Evolutionary conservation across 1,140 invertebrate species (phyloP), one percentile per base, ranked within the genome.

Genomic region (Hyposmocoma kahamanoa): DNA sequence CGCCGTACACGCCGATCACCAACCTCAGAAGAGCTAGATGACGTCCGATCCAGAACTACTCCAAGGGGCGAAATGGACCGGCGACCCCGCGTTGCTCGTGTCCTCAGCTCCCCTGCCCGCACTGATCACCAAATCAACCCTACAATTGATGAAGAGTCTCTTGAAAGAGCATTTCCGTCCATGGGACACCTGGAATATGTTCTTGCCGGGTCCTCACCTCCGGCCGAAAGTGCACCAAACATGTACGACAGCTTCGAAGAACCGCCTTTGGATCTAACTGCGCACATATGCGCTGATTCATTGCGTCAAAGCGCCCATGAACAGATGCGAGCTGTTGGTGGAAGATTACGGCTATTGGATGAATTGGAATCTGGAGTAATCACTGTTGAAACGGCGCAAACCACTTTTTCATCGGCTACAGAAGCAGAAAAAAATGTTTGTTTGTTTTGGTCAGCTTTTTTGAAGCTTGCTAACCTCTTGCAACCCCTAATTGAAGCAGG

Each of bases 241-340:
- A 91, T 93, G 87, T 92, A 92, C 84, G 88, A 92, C 66, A 93
- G 91, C 80, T 91, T 91, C 68, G 91, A 93, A 61, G 91, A 91
- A 65, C 91, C 90, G 6, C 89, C 88, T 9, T 88, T 89, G 49
- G 93, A 94, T 48, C 80, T 94, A 53, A 92, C 90, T 56, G 89
- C 94, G 46, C 90, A 91, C 58, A 91, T 94, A 47, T 93, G 90
- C 73, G 89, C 89, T 52, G 92, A 94, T 47, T 91, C 90, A n/a
- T 88, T 95, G 21, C 89, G 90, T 62, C 90, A 90, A 61, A 90
- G 91, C 55, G 86, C 94, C 6, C 82, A 90, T 11, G 92, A 94
- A 54, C 91, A 93, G 59, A 91, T 92, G 88, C 90, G 91, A 56
- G 87, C 86, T 22, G 87, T 89, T 6, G 90, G 89, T 10, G 91